Base-by-base conservation (phyloP, 1,140 invertebrate species). In the Meteorus sp. region DNA sequence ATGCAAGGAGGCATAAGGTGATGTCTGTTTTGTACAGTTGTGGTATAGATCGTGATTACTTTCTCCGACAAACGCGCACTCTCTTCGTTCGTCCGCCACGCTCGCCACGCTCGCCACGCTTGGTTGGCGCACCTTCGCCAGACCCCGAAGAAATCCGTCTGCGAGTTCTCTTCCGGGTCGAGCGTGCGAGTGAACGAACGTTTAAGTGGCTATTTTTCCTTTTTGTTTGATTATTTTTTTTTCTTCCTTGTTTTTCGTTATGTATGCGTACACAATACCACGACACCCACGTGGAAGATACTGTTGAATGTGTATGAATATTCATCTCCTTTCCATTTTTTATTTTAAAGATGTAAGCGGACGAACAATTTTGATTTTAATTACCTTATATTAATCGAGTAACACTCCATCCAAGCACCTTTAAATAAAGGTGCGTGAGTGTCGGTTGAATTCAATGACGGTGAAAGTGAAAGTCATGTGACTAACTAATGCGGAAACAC, bases 381-480 rank as follows among this genome's bases (percentile, higher is more conserved):
- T n/a, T n/a, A n/a, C n/a, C n/a, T n/a, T n/a, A n/a, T n/a, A n/a
- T n/a, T n/a, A n/a, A n/a, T n/a, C n/a, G n/a, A n/a, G n/a, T n/a
- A n/a, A n/a, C n/a, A n/a, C n/a, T n/a, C n/a, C n/a, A n/a, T 39
- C 8, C 15, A 39, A 39, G 4, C 8, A 8, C 27, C 4, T 39
- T 39, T 39, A 7, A 7, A 13, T 39, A 13, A 39, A 7, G 35
- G 35, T 39, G 35, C 35, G 35, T 39, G 48, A 69, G 72, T 68
- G 67, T 69, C 65, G 68, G 64, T 73, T 74, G n/a, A 71, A 74
- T 76, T 73, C 60, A 66, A 68, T 56, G 47, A 52, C 56, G 63
- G 66, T 67, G 69, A 76, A 75, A 76, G 74, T 72, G 74, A 76
- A 76, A 76, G 74, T 71, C 66, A 67, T 65, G 61, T 45, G 61